Evolutionary conservation across 53 echinoderm and acorn worm species (phyloP).

Genomic region (Apostichopus leukothele): DNA sequence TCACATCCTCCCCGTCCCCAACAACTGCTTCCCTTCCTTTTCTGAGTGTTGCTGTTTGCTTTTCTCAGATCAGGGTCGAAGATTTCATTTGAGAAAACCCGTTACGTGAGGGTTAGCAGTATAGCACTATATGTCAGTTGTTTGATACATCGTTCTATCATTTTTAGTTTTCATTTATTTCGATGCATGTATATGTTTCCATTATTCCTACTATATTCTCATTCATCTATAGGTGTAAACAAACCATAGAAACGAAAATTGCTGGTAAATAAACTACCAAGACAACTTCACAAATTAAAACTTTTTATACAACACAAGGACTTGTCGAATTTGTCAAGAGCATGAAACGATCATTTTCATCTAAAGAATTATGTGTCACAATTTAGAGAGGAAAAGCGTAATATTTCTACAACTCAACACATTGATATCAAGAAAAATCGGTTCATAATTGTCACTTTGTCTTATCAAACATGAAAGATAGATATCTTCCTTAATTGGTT

Average conservation of each 20-base stretch:
- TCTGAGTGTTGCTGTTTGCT: too few relatives aligned
- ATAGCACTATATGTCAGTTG: too few relatives aligned
- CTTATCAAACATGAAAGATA: neutral
- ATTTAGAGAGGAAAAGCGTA: neutral
- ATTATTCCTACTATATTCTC: neutral
- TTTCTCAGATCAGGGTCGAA: too few relatives aligned
- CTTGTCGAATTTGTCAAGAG: neutral
- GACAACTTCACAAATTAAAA: neutral
- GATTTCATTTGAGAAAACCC: too few relatives aligned
- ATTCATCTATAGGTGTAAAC: neutral
- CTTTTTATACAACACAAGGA: neutral
- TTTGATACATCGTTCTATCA: too few relatives aligned
- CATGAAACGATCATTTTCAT: neutral
- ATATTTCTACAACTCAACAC: slow-evolving; percentile 11
- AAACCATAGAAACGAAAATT: neutral
- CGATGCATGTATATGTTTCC: too few relatives aligned
- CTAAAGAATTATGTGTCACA: neutral
- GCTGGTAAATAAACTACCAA: neutral
- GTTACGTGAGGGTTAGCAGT: too few relatives aligned
- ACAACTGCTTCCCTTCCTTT: too few relatives aligned
- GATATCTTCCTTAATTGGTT: slow-evolving; percentile 13
- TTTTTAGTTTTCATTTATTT: too few relatives aligned
- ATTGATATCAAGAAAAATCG: neutral
- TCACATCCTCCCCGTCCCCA: too few relatives aligned
- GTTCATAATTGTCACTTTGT: slow-evolving; percentile 9